Base-by-base conservation (phyloP, 2,113 vertebrate genomes). In the Lepus americanus region DNA sequence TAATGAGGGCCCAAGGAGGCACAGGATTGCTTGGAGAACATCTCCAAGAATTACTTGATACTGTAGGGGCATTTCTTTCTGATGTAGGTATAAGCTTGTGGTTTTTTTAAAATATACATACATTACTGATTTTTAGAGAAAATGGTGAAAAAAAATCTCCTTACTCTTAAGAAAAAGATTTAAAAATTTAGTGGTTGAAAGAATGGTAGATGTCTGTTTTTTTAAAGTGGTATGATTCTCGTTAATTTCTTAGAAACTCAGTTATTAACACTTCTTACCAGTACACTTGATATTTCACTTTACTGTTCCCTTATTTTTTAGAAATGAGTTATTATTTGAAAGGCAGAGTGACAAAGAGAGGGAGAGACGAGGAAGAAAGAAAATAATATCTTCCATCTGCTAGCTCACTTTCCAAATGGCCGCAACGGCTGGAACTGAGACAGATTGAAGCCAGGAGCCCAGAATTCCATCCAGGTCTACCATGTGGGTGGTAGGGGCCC, bases 61-160 rank as follows among this genome's bases (percentile, higher is more conserved):
- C 83, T 96, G 76, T 67, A 92, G 31, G 74, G 22, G 31, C 25
- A 63, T 77, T 96, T 93, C 27, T 88, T 96, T 81, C 51, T 82
- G n/a, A 39, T 69, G 22, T 64, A 66, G 19, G 6, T 59, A 76
- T 9, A 96, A 82, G 44, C 6, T 94, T 91, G 89, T 91, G 87
- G 69, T 0, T 94, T 92, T 89, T 64, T 86, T 95, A 80, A 93
- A 90, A 74, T 87, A 74, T 63, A 89, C 19, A 64, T 81, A 44
- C 9, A 79, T 87, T 87, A 44, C n/a, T 77, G 44, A 72, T 74
- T 64, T 9, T 89, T 91, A 19, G 27, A 77, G 61, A 29, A 89
- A 27, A 88, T 51, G 11, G 22, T 87, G 22, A 74, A 92, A 74
- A 72, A 83, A 64, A 80, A 49, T 49, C 44, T 11, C 17, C 67